Conservation (phyloP, 2,113 vertebrate genomes). For the Oxyruncus cristatus region DNA sequence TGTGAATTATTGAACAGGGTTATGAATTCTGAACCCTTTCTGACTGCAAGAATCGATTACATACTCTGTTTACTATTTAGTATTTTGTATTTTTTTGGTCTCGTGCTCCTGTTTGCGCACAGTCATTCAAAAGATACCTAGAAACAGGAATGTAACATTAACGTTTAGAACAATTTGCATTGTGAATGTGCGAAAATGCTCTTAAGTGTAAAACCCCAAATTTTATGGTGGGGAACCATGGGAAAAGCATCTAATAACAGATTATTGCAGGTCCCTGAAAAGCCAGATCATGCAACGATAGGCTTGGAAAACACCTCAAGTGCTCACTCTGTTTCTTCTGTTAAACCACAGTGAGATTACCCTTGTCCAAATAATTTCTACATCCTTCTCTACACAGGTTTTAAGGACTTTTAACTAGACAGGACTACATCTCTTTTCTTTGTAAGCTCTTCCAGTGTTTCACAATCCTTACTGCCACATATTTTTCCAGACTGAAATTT, state of each 20-base stretch:
- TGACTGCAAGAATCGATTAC: slow-evolving; percentile 53
- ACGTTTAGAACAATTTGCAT: background rate
- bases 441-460: background rate
- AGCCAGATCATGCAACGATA: background rate
- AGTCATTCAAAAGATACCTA: background rate
- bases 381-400: background rate
- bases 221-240: background rate
- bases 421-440: background rate
- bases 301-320: background rate
- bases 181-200: background rate
- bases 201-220: background rate
- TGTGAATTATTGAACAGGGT: slow-evolving; percentile 77
- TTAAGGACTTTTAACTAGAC: background rate
- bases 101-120: background rate
- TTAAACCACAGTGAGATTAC: background rate
- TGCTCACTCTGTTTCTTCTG: background rate
- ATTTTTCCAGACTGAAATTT: background rate
- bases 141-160: background rate
- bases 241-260: background rate
- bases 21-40: slow-evolving; percentile 49
- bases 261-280: background rate
- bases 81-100: background rate
- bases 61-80: background rate
- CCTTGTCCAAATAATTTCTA: background rate
- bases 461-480: background rate